Evolutionary conservation across 2,113 vertebrate genomes (phyloP), one percentile per base, ranked within the genome.

Genomic region (Notothenia coriiceps): DNA sequence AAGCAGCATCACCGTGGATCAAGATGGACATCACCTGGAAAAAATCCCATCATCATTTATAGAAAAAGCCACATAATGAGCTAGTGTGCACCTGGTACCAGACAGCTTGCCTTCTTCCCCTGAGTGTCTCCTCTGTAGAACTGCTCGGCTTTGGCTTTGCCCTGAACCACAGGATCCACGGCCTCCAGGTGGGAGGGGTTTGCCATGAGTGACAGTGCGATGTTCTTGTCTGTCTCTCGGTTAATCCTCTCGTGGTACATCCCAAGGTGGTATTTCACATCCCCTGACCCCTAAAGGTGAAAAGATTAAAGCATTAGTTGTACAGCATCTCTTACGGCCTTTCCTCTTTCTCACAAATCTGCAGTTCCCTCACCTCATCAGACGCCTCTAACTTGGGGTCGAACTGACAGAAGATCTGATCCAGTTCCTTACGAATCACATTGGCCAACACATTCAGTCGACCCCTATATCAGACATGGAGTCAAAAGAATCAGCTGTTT

Each of bases 371-470:
- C 77, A 97, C 97, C 96, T 98, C 97, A 86, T 97, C 97, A 1
- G 96, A 93, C 49, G 97, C 97, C 82, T 98, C 97, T 84, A 98
- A 91, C 80, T 98, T 98, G 15, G 97, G 96, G 84, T 98, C 97
- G 0, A 98, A 98, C 90, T 98, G 97, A 91, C 97, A 98, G 92
- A 98, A 98, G 63, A 98, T 98, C 91, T 98, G 97, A 85, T 98
- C 96, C 85, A 98, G 84, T 70, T 98, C 97, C 60, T 98, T 98
- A 65, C 97, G 93, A 88, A 98, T 96, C 75, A 98, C 97, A 0
- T 98, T 98, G 10, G 97, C 97, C 0, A 98, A 94, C 50, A 98
- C 97, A 5, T 98, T 98, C 62, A 98, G 93, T 61, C 97, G 95
- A 49, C 97, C 97, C 82, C 97, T 98, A 2, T 2, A 40, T 88